A percentile compares a stretch with the other conserved stretches of the same genome.
Conservation (phyloP, 1,140 invertebrate species). For the Neomicropteryx cornuta region DNA sequence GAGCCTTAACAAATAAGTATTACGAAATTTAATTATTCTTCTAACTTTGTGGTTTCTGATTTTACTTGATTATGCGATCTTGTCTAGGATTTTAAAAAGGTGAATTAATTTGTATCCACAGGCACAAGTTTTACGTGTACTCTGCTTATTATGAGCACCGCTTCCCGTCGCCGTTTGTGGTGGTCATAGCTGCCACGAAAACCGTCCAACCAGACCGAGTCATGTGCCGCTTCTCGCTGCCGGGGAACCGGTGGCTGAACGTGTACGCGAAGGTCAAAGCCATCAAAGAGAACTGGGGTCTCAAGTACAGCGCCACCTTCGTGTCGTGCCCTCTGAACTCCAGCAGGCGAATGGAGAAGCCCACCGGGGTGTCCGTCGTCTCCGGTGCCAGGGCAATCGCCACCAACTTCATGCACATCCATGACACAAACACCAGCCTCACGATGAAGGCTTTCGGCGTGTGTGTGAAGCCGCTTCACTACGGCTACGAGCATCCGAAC, state of each 20-base stretch:
- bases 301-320: constrained; percentile 78
- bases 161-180: constrained; percentile 43
- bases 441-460: constrained; percentile 73
- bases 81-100: no score
- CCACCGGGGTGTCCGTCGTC: constrained; percentile 21
- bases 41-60: no score
- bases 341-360: constrained; percentile 31
- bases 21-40: no score
- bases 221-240: constrained; percentile 69
- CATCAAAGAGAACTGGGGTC: constrained; percentile 80
- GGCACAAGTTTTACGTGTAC: constrained; percentile 76
- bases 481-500: constrained; percentile 71
- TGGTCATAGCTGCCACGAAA: constrained; percentile 69
- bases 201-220: constrained; percentile 63
- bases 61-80: no score
- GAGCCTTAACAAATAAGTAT: no score
- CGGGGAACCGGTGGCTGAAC: constrained; percentile 40
- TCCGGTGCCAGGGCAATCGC: constrained; percentile 26
- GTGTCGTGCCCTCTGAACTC: constrained; percentile 61
- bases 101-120: constrained; percentile 22
- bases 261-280: constrained; percentile 60
- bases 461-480: constrained; percentile 92
- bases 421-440: no score
- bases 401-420: constrained; percentile 22
- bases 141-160: constrained; percentile 70